A percentile compares a stretch with the other conserved stretches of the same genome.
Evolutionary conservation across 2,888 invertebrate genomes (phyloP).

Genomic region (Lysandra coridon): DNA sequence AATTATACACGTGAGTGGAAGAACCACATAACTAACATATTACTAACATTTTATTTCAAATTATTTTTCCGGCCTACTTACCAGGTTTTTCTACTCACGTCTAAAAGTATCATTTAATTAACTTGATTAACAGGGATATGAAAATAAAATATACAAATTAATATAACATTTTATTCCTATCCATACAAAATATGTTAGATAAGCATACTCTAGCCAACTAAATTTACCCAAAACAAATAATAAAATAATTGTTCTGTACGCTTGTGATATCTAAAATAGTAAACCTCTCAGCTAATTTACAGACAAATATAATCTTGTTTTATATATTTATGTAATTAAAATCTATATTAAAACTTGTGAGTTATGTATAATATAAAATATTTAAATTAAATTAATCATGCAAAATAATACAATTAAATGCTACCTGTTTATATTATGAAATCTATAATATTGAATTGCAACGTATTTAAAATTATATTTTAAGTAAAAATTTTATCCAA

Average conservation of each 20-base stretch:
- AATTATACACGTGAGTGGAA: too few relatives aligned
- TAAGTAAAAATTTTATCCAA: too few relatives aligned
- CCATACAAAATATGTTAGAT: neutral
- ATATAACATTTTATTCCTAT: slow-evolving; percentile 10
- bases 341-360: neutral
- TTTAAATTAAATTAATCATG: neutral
- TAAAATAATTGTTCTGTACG: slow-evolving; percentile 1
- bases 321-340: neutral
- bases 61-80: too few relatives aligned
- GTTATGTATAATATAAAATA: too few relatives aligned
- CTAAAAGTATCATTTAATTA: too few relatives aligned
- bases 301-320: neutral
- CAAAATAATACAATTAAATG: neutral
- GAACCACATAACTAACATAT: too few relatives aligned
- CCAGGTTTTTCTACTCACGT: too few relatives aligned
- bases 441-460: neutral
- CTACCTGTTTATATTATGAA: neutral
- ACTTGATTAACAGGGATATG: too few relatives aligned
- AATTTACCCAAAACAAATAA: neutral
- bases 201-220: neutral
- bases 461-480: neutral
- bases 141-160: neutral
- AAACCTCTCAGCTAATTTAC: neutral
- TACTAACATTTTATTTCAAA: too few relatives aligned
- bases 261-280: neutral